Base-by-base conservation (phyloP, 1,140 invertebrate species). In the Meloidogyne exigua region DNA sequence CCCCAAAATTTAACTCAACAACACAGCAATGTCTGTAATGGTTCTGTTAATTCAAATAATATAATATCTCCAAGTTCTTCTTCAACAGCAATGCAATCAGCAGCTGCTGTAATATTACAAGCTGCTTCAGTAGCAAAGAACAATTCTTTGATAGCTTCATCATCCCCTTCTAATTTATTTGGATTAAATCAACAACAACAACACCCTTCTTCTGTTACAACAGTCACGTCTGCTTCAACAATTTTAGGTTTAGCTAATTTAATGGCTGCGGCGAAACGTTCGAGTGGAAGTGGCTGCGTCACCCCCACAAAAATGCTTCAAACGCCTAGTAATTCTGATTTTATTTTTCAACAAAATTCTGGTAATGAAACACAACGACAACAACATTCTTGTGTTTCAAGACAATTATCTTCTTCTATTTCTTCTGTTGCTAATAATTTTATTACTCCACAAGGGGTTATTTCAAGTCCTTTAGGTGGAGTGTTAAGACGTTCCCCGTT, bases 191-290 rank as follows among this genome's bases (percentile, higher is more conserved):
- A 49, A 23, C 68, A 57, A 26, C 72, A 49, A 23, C 68, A 57
- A 26, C 39, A 64, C 12, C 21, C 72, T 64, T 57, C 76, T 26
- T 36, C 72, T 64, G 36, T 75, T 26, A 49, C 25, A 32, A 32
- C 65, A 0, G 44, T 71, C 1, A 79, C 80, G 15, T 26, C 77
- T 21, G 44, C 79, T 23, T 68, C 79, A 28, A 82, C 72, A 57
- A 70, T 62, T 39, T 67, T 80, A n/a, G 49, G 49, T n/a, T 28
- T 75, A 39, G 39, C 78, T 15, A 79, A 79, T 68, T 68, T 79
- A 26, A 66, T 75, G 26, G 44, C 78, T 68, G 65, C 79, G 0
- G 68, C 75, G n/a, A 57, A 57, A 57, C 49, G 49, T 57, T 57
- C 7, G 7, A 9, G 18, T 57, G 49, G 49, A 1, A n/a, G 15